Evolutionary conservation across 2,113 vertebrate species (phyloP), one percentile per base, ranked within the genome.

Genomic region (Psophia crepitans): DNA sequence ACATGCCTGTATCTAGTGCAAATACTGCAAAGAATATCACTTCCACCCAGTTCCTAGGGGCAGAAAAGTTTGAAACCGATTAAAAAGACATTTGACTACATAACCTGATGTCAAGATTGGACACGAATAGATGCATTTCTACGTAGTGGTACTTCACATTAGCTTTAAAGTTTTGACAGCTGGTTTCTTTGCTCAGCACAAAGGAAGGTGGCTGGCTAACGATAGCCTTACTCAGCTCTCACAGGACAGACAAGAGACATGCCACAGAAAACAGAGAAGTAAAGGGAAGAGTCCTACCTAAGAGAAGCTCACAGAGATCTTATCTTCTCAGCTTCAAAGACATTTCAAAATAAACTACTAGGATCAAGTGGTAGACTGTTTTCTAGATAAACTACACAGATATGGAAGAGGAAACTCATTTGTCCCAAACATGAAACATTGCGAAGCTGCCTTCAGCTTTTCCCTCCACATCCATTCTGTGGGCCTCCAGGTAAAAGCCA

Each of bases 161-260:
- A 58, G 84, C 94, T 83, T 92, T 94, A 87, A 64, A 39, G 71
- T 79, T 90, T 74, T 92, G 79, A 63, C 92, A 93, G 63, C 75
- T 83, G 82, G 79, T 76, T 76, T 71, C 49, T 80, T 88, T 81
- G 60, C 80, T 96, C 77, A 91, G 87, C 84, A 78, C 41, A 66
- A 69, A 89, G 53, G 51, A 60, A 83, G 74, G 69, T 53, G 60
- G 58, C 18, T 48, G 41, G 37, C 35, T 43, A 75, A 54, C 5
- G 8, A 80, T 56, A 69, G 91, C 53, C 79, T 71, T 64, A 70
- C 53, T 83, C 96, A 94, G 84, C 89, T 96, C 79, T 82, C 80
- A 83, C 30, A 41, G 63, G 43, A 82, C 2, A 46, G 54, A 30
- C n/a, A 65, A 23, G 15, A 71, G 68, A 64, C 48, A 91, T 2